phyloP scores from a whole-genome alignment of 2,113 vertebrate genomes.

The Uropsilus gracilis region DNA sequence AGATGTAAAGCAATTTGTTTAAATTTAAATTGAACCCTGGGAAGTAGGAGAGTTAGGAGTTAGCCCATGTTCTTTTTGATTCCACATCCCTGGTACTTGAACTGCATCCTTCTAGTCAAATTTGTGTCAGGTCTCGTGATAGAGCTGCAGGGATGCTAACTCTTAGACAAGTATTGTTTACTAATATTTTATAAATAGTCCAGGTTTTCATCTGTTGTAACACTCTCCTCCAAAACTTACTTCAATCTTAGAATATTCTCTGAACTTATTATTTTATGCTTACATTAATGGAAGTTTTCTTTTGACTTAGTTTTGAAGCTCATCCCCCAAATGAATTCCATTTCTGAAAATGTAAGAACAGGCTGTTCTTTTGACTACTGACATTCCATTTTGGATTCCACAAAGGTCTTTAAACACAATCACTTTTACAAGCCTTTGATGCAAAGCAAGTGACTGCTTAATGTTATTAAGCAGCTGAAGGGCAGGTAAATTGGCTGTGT shows the following conservation, averaged over 20 bases:
- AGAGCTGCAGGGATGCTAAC: background rate
- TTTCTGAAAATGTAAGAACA: slow-evolving; percentile 75
- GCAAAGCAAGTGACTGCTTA: slow-evolving; percentile 78
- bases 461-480: slow-evolving; percentile 83
- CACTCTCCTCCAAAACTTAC: background rate
- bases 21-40: background rate
- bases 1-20: background rate
- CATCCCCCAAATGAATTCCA: slow-evolving; percentile 75
- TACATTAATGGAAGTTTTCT: background rate
- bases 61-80: background rate
- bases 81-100: background rate
- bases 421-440: slow-evolving; percentile 75
- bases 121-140: background rate
- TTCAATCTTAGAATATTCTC: background rate
- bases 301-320: slow-evolving; percentile 72
- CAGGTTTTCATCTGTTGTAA: background rate
- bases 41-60: background rate
- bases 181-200: background rate
- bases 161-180: background rate
- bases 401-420: slow-evolving; percentile 82
- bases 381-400: slow-evolving; percentile 83
- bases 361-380: slow-evolving; percentile 79
- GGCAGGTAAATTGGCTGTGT: slow-evolving; percentile 80
- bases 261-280: slow-evolving; percentile 22
- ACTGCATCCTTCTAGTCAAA: background rate